These are phyloP conservation scores for Tretioscincus oriximinensis DNA, from an alignment of 2,113 vertebrate genomes.

Conservation along the genomic window DNA sequence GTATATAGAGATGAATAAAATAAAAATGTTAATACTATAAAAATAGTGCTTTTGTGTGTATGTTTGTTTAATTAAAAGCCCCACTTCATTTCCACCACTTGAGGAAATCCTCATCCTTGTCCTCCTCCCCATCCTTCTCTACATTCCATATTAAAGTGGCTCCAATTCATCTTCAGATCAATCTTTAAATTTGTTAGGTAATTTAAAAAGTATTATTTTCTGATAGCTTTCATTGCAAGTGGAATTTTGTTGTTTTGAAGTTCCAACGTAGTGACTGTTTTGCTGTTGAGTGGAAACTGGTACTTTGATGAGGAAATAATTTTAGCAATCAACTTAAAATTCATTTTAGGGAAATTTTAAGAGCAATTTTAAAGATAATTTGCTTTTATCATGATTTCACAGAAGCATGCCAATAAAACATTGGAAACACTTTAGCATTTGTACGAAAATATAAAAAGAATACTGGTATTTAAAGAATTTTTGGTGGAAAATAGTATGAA, in stretches of 20 bases:
- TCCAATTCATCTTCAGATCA: no score
- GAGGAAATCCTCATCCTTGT: no score
- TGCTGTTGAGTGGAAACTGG: background rate
- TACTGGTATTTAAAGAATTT: background rate
- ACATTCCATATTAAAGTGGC: no score
- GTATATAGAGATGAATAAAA: no score
- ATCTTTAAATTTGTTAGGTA: background rate
- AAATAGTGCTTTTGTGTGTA: no score
- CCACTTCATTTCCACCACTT: no score
- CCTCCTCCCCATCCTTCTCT: no score
- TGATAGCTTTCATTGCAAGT: no score
- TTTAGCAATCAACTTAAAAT: background rate
- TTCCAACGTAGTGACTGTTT: background rate
- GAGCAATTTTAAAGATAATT: background rate
- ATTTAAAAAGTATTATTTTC: background rate
- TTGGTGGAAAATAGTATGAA: slow-evolving; percentile 3
- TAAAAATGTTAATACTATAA: no score
- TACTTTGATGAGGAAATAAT: background rate
- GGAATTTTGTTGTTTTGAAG: background rate
- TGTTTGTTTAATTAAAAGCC: no score
- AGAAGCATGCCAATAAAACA: background rate
- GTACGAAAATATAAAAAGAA: background rate
- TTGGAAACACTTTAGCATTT: background rate
- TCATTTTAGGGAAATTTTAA: slow-evolving; percentile 1
- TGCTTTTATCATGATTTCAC: slow-evolving; percentile 19